Conservation (phyloP, 2,113 vertebrate genomes). For the Cepphus grylle region DNA sequence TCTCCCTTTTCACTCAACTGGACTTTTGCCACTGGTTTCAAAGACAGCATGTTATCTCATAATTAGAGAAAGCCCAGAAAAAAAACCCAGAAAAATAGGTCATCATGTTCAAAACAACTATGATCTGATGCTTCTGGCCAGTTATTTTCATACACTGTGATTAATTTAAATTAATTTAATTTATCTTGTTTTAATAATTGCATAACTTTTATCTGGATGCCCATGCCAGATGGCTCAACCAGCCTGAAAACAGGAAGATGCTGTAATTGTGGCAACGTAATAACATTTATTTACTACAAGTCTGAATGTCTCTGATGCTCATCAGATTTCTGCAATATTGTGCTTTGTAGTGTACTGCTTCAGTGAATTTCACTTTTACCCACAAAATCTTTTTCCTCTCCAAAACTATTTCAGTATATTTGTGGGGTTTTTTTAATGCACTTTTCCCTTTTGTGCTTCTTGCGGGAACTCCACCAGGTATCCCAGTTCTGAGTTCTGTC, state of each 20-base stretch:
- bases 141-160: constrained; percentile 25
- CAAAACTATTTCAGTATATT: background rate
- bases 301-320: background rate
- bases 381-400: background rate
- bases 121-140: constrained; percentile 17
- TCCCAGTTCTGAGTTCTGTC: background rate
- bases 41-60: background rate
- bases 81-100: constrained; percentile 45
- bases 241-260: constrained; percentile 48
- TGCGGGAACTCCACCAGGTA: background rate
- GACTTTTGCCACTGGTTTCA: background rate
- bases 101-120: constrained; percentile 28
- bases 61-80: constrained; percentile 35
- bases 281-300: constrained; percentile 54
- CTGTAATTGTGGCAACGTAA: constrained; percentile 31
- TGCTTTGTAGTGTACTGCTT: background rate
- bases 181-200: constrained; percentile 62
- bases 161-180: constrained; percentile 70
- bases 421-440: fast-evolving
- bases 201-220: constrained; percentile 44
- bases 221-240: constrained; percentile 16
- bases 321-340: background rate
- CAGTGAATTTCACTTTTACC: background rate
- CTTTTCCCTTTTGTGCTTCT: background rate
- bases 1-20: background rate